Base-by-base conservation (phyloP, 2,797 vertebrate species). In the Todus mexicanus region DNA sequence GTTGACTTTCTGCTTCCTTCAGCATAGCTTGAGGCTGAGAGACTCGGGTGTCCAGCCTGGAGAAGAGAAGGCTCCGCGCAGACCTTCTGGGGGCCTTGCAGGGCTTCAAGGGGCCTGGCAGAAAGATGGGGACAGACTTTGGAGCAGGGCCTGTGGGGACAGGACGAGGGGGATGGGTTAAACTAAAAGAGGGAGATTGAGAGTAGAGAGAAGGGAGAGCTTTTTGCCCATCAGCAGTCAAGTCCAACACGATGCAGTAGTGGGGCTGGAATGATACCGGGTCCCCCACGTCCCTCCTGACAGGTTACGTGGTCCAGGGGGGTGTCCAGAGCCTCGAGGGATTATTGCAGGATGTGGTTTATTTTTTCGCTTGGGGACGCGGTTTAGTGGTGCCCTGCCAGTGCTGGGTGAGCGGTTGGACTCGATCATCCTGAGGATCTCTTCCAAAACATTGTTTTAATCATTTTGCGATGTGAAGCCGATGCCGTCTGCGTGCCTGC, bases 401-500 rank as follows among this genome's bases (percentile, higher is more conserved):
- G 50, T 29, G 50, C 50, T 51, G 50, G 50, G 15, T 51, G 16
- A 14, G 26, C 15, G 50, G 27, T 29, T 51, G 50, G 26, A 51
- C 27, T 16, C 9, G 15, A 51, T 51, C 26, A 51, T 51, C 50
- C 17, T 10, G 6, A 29, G 25, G 22, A 15, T 18, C 50, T 51
- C 50, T 51, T 51, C 50, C 50, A 51, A 29, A 51, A 29, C 3
- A 18, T 15, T 4, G 10, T 29, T 59, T 59, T 33, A 33, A 29
- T 59, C 15, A 33, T 42, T 29, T 68, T 15, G 15, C n/a, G 35
- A 17, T 42, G 35, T 29, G 43, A 42, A 22, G 64, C 23, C 50
- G 19, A 23, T 56, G 8, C 59, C 6, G 3, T 18, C 65, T 10
- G 38, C 6, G 0, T 5, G 6, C 14, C 0, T 6, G 29, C 6